phyloP scores from a whole-genome alignment of 2,888 invertebrate species.

The Spisula subtruncata region DNA sequence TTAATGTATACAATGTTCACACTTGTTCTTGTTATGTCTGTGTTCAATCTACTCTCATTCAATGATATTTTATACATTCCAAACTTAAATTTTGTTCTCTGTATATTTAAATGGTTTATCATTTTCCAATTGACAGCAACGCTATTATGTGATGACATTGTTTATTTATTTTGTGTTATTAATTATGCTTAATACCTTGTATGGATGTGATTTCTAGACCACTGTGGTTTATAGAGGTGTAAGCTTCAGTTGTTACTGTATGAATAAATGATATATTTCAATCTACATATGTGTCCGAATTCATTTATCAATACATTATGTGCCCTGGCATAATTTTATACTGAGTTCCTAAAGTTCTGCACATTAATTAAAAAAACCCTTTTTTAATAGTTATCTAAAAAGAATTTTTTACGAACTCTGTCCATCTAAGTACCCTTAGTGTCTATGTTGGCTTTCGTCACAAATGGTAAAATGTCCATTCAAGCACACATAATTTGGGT shows the following conservation, averaged over 20 bases:
- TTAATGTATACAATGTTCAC: too few relatives aligned
- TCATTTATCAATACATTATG: too few relatives aligned
- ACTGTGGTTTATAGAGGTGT: conserved; percentile 40
- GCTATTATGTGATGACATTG: not conserved
- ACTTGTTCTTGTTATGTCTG: not conserved
- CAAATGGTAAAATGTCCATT: too few relatives aligned
- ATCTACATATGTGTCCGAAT: conserved; percentile 4
- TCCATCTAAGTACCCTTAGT: too few relatives aligned
- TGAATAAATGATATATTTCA: conserved; percentile 49
- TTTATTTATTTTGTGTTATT: not conserved
- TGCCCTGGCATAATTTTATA: too few relatives aligned
- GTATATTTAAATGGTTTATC: too few relatives aligned
- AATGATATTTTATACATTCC: not conserved
- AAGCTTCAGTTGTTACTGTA: conserved; percentile 51
- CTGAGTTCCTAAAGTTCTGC: too few relatives aligned
- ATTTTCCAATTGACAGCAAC: not conserved
- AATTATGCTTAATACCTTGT: not conserved
- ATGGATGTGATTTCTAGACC: conserved; percentile 31
- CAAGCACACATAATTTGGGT: too few relatives aligned
- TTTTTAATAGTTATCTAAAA: too few relatives aligned
- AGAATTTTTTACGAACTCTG: too few relatives aligned
- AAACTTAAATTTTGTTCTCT: not conserved
- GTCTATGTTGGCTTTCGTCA: too few relatives aligned
- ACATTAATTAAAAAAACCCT: too few relatives aligned
- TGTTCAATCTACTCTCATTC: not conserved